A percentile compares a stretch with the other conserved stretches of the same genome.
Evolutionary conservation across 2,888 invertebrate species (phyloP).

Genomic region (Anticlea derivata): DNA sequence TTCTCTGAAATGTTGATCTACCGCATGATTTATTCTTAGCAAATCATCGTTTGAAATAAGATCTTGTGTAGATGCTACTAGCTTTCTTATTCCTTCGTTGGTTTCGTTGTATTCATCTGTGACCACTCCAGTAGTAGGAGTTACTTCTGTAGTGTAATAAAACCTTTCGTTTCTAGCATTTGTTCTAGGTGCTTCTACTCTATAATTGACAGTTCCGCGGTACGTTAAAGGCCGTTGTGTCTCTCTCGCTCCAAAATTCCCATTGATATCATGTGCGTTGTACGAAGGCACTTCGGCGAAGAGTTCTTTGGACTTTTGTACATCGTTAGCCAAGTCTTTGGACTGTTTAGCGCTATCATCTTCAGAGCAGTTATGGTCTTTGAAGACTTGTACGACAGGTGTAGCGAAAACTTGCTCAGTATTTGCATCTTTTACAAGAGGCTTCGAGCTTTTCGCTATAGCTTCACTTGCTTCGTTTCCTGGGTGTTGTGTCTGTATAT

Average conservation of each 20-base stretch:
- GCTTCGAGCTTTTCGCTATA: slow-evolving; percentile 34
- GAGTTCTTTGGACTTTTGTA: slow-evolving; percentile 50
- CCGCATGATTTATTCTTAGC: slow-evolving; percentile 84
- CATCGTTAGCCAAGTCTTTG: slow-evolving; percentile 44
- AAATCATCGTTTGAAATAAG: slow-evolving; percentile 86
- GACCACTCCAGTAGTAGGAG: slow-evolving; percentile 38
- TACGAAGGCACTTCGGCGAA: slow-evolving; percentile 51
- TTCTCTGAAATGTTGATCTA: slow-evolving; percentile 57
- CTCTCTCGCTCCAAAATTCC: slow-evolving; percentile 57
- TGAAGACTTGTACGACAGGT: slow-evolving; percentile 68
- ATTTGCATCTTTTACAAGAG: slow-evolving; percentile 53
- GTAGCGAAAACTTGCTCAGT: slow-evolving; percentile 48
- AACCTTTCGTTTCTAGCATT: slow-evolving; percentile 65
- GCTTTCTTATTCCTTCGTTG: slow-evolving; percentile 68
- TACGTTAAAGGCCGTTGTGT: slow-evolving; percentile 51
- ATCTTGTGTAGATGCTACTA: slow-evolving; percentile 84
- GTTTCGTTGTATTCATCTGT: slow-evolving; percentile 41
- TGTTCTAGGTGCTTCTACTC: slow-evolving; percentile 54
- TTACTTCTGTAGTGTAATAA: slow-evolving; percentile 54
- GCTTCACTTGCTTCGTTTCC: slow-evolving; percentile 15
- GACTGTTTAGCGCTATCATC: slow-evolving; percentile 44
- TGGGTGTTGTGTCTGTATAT: slow-evolving; percentile 46
- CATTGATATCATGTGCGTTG: slow-evolving; percentile 52
- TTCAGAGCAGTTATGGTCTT: slow-evolving; percentile 64
- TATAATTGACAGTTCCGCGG: slow-evolving; percentile 56